Evolutionary conservation across 2,888 invertebrate species (phyloP), one percentile per base, ranked within the genome.

Genomic region (Drosophila cyrtoloma): DNA sequence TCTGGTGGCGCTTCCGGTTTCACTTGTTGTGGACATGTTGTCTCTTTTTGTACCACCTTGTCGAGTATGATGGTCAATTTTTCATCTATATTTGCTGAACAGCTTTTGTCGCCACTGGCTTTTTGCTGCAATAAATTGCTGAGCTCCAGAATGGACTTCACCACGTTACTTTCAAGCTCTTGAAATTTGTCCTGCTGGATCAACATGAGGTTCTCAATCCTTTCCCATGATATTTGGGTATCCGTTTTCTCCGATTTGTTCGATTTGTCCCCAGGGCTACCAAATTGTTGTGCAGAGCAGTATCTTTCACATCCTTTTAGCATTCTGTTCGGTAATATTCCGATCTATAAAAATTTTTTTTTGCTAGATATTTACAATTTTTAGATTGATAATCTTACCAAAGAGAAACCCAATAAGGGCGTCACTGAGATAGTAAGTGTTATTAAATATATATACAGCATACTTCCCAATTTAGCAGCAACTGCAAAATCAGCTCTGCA

Each of bases 21-120:
- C 44, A 2, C 22, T 12, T 5, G 5, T 12, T 44, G 5, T 5
- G 22, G 12, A 44, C 22, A 22, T 12, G 14, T 12, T 6, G 12
- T 5, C 12, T 22, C 5, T 1, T 14, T 14, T 44, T 12, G 22
- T 1, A 12, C 5, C 12, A 44, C 0, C 12, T 3, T 6, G 5
- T 44, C 22, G 6, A 22, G 12, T 12, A 44, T 0, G 12, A 14
- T 22, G 3, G 1, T 6, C 22, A 44, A 44, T 22, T 44, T 22
- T 3, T 22, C 44, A 22, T 22, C 3, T 1, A 12, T 3, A 22
- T 5, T 6, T 12, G 5, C 3, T 6, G 44, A 22, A 22, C 12
- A 3, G 44, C 12, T 6, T 5, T 0, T 3, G 22, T 44, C 44
- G 22, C 6, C 5, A 1, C 1, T 12, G 0, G 14, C 0, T 44